A percentile compares a stretch with the other conserved stretches of the same genome.
Evolutionary conservation across 2,797 vertebrate genomes (phyloP).

Genomic region (Oceanodroma leucorhoa): DNA sequence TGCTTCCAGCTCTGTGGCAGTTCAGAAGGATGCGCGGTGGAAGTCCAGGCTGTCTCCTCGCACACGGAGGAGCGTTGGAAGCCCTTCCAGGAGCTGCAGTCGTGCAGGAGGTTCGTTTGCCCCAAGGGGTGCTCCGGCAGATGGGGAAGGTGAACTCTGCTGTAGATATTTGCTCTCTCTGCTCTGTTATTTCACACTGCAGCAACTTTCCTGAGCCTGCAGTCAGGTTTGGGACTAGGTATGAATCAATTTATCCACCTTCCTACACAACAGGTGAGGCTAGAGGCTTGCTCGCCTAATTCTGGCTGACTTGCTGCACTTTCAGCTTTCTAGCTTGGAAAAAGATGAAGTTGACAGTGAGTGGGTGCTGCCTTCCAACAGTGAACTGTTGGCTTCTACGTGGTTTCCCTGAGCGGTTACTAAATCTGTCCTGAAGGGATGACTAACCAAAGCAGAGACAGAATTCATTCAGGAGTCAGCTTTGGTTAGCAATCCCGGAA

Average conservation of each 20-base stretch:
- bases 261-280: conserved; percentile 14
- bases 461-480: conserved; percentile 58
- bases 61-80: accelerated
- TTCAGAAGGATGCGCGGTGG: accelerated
- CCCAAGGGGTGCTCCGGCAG: not conserved
- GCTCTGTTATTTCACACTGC: not conserved
- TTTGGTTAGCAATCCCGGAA: conserved; percentile 35
- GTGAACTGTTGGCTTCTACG: conserved; percentile 39
- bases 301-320: conserved; percentile 11
- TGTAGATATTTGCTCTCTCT: not conserved
- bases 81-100: not conserved
- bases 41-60: not conserved
- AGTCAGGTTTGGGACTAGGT: not conserved
- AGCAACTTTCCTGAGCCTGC: not conserved
- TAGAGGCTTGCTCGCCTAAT: not conserved
- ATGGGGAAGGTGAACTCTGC: not conserved
- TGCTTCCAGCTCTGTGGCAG: not conserved
- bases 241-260: not conserved
- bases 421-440: conserved; percentile 58
- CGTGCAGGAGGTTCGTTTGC: accelerated
- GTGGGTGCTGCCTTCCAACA: conserved; percentile 51
- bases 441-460: conserved; percentile 58
- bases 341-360: conserved; percentile 26
- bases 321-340: not conserved
- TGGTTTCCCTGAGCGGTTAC: conserved; percentile 56